Conservation (phyloP, 2,888 invertebrate genomes). For the Drosophila lacicola region DNA sequence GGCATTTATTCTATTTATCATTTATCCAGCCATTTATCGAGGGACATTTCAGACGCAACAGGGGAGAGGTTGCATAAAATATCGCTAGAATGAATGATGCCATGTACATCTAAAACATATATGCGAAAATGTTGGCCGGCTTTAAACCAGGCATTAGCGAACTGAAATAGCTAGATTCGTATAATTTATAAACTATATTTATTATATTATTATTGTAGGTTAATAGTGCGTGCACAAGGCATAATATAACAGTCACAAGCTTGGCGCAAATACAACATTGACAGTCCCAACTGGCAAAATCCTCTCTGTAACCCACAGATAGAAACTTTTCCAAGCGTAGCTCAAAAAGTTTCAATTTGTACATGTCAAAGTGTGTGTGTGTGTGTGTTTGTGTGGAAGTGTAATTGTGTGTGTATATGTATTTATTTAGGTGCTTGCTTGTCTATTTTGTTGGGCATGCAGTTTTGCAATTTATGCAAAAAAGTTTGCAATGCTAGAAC, state of each 20-base stretch:
- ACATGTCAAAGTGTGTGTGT: conserved; percentile 23
- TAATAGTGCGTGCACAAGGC: conserved; percentile 19
- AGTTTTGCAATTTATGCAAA: conserved; percentile 53
- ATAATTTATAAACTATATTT: conserved; percentile 4
- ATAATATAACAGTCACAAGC: conserved; percentile 43
- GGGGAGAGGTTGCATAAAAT: conserved; percentile 48
- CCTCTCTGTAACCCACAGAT: conserved; percentile 53
- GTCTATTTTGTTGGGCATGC: conserved; percentile 48
- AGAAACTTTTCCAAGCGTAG: conserved; percentile 66
- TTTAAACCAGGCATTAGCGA: conserved; percentile 47
- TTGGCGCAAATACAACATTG: conserved; percentile 54
- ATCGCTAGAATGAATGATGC: conserved; percentile 64
- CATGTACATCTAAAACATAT: conserved; percentile 73
- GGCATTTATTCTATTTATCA: conserved; percentile 79
- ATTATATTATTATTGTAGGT: conserved; percentile 1
- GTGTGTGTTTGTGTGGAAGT: conserved; percentile 7
- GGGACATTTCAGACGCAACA: conserved; percentile 63
- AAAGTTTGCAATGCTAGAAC: conserved; percentile 39
- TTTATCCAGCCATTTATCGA: conserved; percentile 79
- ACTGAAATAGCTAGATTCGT: conserved; percentile 11
- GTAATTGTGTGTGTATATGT: conserved; percentile 15
- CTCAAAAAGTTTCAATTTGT: conserved; percentile 74
- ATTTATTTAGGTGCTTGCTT: conserved; percentile 37
- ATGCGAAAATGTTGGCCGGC: conserved; percentile 60
- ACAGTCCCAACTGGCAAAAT: conserved; percentile 40